phyloP scores from a whole-genome alignment of 2,888 invertebrate genomes.

The Heliconius ethilla region DNA sequence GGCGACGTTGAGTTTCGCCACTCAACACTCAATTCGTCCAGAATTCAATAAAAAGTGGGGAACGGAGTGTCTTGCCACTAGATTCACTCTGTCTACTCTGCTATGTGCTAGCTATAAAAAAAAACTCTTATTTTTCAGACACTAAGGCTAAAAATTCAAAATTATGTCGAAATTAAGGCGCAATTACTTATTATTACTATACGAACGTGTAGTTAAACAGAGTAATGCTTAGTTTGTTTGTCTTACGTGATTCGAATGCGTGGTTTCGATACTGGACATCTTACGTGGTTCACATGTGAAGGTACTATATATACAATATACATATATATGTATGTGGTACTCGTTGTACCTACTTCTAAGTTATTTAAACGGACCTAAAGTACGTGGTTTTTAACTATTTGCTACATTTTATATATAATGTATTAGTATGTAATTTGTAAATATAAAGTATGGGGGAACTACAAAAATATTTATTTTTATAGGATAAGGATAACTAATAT shows the following conservation, averaged over 20 bases:
- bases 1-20: too few relatives aligned
- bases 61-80: too few relatives aligned
- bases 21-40: too few relatives aligned
- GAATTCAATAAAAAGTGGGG: too few relatives aligned
- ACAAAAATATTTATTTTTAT: too few relatives aligned
- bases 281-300: not conserved
- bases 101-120: not conserved
- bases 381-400: constrained; percentile 4
- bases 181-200: constrained; percentile 26
- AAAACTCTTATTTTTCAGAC: not conserved
- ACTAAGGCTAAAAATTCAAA: constrained; percentile 12
- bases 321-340: not conserved
- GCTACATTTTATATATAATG: not conserved
- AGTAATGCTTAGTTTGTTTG: constrained; percentile 25
- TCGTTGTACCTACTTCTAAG: not conserved
- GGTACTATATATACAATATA: not conserved
- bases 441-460: not conserved
- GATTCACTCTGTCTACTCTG: too few relatives aligned
- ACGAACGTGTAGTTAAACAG: constrained; percentile 19
- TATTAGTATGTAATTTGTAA: not conserved
- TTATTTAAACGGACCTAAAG: not conserved
- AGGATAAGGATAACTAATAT: too few relatives aligned
- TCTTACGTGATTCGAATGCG: constrained; percentile 26
- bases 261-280: not conserved
- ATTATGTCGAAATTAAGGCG: constrained; percentile 4